Conservation (phyloP, 2,888 invertebrate genomes). For the Synanthedon vespiformis region DNA sequence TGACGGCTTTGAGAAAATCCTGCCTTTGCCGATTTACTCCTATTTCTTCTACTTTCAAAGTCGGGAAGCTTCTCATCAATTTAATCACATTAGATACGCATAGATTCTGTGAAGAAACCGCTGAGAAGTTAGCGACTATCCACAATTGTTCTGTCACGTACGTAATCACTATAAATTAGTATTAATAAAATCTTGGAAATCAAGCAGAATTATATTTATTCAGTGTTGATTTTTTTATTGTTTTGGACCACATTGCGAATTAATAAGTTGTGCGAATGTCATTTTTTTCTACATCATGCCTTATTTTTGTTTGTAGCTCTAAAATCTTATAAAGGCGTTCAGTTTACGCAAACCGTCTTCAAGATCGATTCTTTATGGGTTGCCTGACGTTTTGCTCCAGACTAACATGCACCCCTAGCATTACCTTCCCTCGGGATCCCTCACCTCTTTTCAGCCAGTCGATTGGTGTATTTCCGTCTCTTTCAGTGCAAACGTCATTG, state of each 20-base stretch:
- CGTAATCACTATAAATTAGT: too few species aligned
- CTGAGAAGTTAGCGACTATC: too few species aligned
- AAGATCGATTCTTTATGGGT: constrained; percentile 59
- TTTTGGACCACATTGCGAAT: not conserved
- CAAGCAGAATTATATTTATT: not conserved
- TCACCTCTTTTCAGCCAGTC: constrained; percentile 30
- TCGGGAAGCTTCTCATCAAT: too few species aligned
- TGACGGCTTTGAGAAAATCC: not conserved
- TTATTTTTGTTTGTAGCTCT: not conserved
- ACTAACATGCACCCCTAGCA: constrained; percentile 51
- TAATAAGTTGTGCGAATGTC: not conserved
- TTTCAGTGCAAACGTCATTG: constrained; percentile 61
- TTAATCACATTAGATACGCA: too few species aligned
- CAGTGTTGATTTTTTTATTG: not conserved
- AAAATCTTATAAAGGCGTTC: not conserved
- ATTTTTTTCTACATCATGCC: not conserved
- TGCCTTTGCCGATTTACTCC: not conserved
- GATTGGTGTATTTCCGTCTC: constrained; percentile 23
- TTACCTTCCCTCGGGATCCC: constrained; percentile 34
- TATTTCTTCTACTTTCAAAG: not conserved
- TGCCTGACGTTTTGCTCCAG: constrained; percentile 39
- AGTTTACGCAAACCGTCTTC: constrained; percentile 27
- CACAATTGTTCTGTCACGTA: too few species aligned
- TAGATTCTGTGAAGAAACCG: too few species aligned
- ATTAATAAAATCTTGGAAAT: not conserved